Conservation (phyloP, 2,113 vertebrate species). For the Butorides virescens region DNA sequence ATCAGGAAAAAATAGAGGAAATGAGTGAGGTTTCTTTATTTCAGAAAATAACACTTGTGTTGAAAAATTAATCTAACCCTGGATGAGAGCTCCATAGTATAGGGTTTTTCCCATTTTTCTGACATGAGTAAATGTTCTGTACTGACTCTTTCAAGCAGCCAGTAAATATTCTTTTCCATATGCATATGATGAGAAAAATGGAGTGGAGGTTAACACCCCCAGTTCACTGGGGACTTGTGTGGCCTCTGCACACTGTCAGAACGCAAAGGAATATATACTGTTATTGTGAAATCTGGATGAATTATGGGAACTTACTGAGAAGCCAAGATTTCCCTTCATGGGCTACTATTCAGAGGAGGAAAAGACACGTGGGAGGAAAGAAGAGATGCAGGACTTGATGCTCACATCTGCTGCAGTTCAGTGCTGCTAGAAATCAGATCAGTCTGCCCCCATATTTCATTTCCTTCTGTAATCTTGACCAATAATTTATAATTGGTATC, state of each 20-base stretch:
- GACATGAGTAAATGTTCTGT: not conserved
- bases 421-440: slow-evolving; percentile 31
- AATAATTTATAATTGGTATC: slow-evolving; percentile 53
- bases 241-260: slow-evolving; percentile 23
- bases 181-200: slow-evolving; percentile 17
- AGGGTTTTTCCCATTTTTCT: not conserved
- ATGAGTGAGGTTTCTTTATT: not conserved
- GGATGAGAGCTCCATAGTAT: not conserved
- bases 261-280: not conserved
- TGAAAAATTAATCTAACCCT: slow-evolving; percentile 11
- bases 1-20: not conserved
- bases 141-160: not conserved
- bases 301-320: not conserved
- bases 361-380: slow-evolving; percentile 44
- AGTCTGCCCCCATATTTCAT: slow-evolving; percentile 30
- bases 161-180: slow-evolving; percentile 30
- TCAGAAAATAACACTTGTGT: not conserved
- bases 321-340: slow-evolving; percentile 24
- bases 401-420: slow-evolving; percentile 51
- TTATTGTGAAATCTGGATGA: slow-evolving; percentile 12
- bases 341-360: slow-evolving; percentile 1
- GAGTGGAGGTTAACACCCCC: slow-evolving; percentile 11
- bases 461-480: slow-evolving; percentile 53
- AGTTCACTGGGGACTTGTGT: not conserved
- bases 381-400: not conserved